Conservation (phyloP, 2,888 invertebrate species). For the Calameuta filiformis region DNA sequence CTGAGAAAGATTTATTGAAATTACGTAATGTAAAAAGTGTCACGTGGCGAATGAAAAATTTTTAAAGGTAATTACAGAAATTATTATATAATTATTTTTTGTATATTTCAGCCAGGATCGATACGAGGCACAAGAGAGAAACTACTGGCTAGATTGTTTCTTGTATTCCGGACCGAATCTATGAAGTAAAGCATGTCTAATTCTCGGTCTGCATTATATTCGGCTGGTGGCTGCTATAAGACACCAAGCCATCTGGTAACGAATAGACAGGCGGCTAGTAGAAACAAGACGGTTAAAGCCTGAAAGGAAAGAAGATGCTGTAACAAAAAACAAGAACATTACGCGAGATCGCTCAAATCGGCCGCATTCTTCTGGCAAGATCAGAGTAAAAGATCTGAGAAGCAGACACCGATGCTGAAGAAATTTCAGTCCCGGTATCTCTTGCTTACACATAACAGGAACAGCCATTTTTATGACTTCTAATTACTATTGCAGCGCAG, state of each 20-base stretch:
- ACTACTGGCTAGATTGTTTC: neutral
- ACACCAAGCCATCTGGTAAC: neutral
- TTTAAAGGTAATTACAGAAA: neutral
- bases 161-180: neutral
- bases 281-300: neutral
- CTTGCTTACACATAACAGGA: neutral
- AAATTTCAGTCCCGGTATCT: neutral
- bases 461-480: neutral
- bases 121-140: neutral
- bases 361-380: slow-evolving; percentile 16
- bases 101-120: too few species aligned
- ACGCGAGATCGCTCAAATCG: slow-evolving; percentile 17
- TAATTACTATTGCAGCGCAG: neutral
- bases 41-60: neutral
- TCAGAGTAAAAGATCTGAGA: slow-evolving; percentile 2
- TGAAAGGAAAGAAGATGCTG: slow-evolving; percentile 10
- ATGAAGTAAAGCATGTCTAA: slow-evolving; percentile 10
- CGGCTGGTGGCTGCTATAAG: neutral
- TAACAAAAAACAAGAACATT: slow-evolving; percentile 18
- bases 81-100: too few species aligned
- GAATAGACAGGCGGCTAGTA: neutral
- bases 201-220: slow-evolving; percentile 6
- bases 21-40: neutral
- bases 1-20: neutral
- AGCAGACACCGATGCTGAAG: neutral